Conservation (phyloP, 2,888 invertebrate genomes). For the Drosophila borealis region DNA sequence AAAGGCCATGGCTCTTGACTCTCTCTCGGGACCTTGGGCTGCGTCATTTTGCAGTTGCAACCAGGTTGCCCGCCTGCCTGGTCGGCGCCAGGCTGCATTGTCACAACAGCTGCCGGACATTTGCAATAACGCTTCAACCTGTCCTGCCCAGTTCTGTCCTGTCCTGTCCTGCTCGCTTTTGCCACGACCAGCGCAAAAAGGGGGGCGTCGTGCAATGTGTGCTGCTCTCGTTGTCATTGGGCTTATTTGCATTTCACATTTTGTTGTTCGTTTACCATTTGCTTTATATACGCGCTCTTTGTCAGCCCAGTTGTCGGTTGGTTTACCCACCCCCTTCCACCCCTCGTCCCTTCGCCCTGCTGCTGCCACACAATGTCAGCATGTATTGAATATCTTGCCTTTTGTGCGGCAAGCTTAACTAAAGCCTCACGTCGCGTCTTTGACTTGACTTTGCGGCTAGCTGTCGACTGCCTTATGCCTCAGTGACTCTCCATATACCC, state of each 20-base stretch:
- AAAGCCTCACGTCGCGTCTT: conserved; percentile 20
- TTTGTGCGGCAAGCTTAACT: neutral
- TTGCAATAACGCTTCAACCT: conserved; percentile 38
- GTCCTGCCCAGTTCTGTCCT: neutral
- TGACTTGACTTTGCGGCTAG: conserved; percentile 28
- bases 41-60: conserved; percentile 53
- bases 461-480: neutral
- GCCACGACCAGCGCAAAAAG: neutral
- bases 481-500: neutral
- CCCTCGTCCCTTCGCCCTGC: neutral
- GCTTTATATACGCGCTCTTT: conserved; percentile 27
- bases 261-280: conserved; percentile 50
- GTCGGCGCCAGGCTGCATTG: conserved; percentile 6
- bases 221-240: conserved; percentile 32
- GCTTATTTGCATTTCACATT: conserved; percentile 76
- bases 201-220: neutral
- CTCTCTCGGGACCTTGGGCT: conserved; percentile 28
- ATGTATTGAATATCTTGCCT: conserved; percentile 28
- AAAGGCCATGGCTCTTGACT: conserved; percentile 12
- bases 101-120: conserved; percentile 53
- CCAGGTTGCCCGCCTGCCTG: neutral
- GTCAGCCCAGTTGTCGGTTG: neutral
- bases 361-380: conserved; percentile 1
- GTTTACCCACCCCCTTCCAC: neutral
- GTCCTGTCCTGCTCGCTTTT: neutral